A percentile compares a stretch with the other conserved stretches of the same genome.
These are phyloP conservation scores for Platorchestia sp. DNA, from an alignment of 1,140 invertebrate genomes.

Conservation along the genomic window DNA sequence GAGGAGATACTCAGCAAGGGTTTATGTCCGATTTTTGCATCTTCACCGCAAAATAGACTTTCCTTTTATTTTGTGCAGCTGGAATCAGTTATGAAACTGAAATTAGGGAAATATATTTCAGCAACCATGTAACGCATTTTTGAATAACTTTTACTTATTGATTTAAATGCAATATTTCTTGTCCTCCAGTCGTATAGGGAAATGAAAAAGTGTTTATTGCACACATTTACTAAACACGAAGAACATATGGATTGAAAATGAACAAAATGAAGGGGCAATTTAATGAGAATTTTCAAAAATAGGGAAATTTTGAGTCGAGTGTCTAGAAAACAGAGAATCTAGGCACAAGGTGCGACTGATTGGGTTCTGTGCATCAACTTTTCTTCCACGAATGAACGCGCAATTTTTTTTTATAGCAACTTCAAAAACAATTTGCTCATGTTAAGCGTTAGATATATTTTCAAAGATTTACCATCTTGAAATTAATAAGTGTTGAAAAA, in stretches of 20 bases:
- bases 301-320: not conserved
- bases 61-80: not conserved
- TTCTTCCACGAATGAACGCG: not conserved
- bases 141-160: not conserved
- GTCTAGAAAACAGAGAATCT: not conserved
- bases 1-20: too few relatives aligned
- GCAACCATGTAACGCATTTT: not conserved
- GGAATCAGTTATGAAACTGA: not conserved
- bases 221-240: not conserved
- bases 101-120: not conserved
- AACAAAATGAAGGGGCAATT: not conserved
- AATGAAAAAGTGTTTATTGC: not conserved
- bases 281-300: too few relatives aligned
- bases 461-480: too few relatives aligned
- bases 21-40: too few relatives aligned
- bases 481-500: not conserved
- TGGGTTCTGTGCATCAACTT: not conserved
- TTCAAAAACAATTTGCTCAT: not conserved
- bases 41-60: not conserved
- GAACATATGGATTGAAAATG: not conserved
- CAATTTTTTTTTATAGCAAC: not conserved
- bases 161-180: not conserved
- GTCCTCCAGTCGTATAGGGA: not conserved
- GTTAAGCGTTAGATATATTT: too few relatives aligned
- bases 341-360: too few relatives aligned